Conservation (phyloP, 2,888 invertebrate species). For the Aromia moschata region DNA sequence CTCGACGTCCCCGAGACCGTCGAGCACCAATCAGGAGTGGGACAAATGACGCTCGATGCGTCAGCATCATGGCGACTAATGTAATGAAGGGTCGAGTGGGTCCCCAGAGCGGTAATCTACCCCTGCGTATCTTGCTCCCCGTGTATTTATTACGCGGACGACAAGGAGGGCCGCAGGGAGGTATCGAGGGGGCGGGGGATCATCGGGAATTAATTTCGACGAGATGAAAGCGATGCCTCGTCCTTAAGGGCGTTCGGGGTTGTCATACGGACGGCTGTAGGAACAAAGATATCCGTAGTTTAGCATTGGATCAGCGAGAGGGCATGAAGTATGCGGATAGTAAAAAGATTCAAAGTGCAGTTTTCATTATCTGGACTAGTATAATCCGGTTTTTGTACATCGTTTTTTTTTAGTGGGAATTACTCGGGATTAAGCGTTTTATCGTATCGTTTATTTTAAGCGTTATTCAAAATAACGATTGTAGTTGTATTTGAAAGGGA, state of each 20-base stretch:
- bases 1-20: slow-evolving; percentile 21
- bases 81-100: slow-evolving; percentile 14
- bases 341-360: too few species aligned
- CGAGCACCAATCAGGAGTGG: slow-evolving; percentile 27
- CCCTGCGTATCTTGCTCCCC: slow-evolving; percentile 14
- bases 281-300: too few species aligned
- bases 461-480: too few species aligned
- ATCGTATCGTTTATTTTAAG: too few species aligned
- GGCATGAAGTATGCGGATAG: too few species aligned
- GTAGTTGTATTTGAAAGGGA: too few species aligned
- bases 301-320: too few species aligned
- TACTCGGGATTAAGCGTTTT: too few species aligned
- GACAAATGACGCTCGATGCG: slow-evolving; percentile 27
- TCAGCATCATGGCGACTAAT: slow-evolving; percentile 29
- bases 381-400: too few species aligned
- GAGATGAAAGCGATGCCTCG: background rate
- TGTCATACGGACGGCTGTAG: too few species aligned
- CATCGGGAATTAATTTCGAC: background rate
- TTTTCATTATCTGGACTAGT: too few species aligned
- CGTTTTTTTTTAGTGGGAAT: too few species aligned
- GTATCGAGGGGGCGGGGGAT: slow-evolving; percentile 4
- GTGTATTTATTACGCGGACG: slow-evolving; percentile 17
- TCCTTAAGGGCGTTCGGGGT: background rate
- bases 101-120: slow-evolving; percentile 20
- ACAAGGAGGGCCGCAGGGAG: slow-evolving; percentile 1